Evolutionary conservation across 1,140 invertebrate genomes (phyloP).

Genomic region (Marisa cornuarietis): DNA sequence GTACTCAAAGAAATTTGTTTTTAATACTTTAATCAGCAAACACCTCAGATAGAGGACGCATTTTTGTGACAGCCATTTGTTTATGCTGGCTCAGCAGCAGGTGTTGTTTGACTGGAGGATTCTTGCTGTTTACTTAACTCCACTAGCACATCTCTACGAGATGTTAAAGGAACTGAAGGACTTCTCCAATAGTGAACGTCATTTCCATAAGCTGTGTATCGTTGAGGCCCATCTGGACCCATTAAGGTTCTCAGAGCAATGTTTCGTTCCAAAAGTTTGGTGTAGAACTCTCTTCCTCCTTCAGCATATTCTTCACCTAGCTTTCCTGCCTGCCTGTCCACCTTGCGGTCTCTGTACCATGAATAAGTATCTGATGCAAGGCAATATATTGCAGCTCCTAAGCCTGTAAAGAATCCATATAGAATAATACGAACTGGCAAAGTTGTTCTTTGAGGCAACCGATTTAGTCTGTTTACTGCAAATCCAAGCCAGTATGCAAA

Average conservation of each 20-base stretch:
- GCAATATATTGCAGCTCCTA: constrained; percentile 73
- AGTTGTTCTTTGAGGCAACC: constrained; percentile 70
- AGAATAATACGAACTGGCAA: constrained; percentile 67
- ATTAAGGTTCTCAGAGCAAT: constrained; percentile 75
- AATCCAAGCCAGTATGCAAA: constrained; percentile 68
- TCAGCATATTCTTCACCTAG: constrained; percentile 73
- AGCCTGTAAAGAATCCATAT: constrained; percentile 71
- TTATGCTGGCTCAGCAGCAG: neutral
- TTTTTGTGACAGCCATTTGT: neutral
- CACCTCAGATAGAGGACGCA: too few relatives aligned
- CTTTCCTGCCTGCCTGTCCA: constrained; percentile 72
- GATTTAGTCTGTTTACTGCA: constrained; percentile 69
- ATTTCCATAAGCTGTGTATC: constrained; percentile 76
- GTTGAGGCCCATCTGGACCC: constrained; percentile 69
- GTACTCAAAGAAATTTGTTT: too few relatives aligned
- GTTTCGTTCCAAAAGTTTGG: constrained; percentile 78
- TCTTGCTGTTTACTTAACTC: constrained; percentile 48
- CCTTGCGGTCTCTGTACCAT: constrained; percentile 71
- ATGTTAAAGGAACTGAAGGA: constrained; percentile 31
- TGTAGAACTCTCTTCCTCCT: constrained; percentile 80
- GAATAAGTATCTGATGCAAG: constrained; percentile 74
- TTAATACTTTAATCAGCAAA: too few relatives aligned
- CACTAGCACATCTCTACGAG: constrained; percentile 59
- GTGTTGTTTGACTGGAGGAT: neutral
- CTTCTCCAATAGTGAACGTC: constrained; percentile 26